Evolutionary conservation across 2,888 invertebrate genomes (phyloP).

Genomic region (Scaptomyza polygonia): DNA sequence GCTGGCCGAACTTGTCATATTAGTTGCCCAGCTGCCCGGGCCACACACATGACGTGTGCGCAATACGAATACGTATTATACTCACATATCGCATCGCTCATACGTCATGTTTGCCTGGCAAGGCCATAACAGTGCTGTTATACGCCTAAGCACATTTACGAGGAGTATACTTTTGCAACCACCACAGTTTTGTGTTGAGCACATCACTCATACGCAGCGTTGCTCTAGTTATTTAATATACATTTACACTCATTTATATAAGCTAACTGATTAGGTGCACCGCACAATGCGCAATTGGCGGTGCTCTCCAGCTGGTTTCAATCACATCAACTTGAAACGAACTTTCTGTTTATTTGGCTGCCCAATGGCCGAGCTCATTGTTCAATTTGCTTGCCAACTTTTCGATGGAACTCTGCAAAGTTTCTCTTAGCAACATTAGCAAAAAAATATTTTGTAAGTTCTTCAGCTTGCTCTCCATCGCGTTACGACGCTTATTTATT

Average conservation of each 20-base stretch:
- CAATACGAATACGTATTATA: conserved; percentile 31
- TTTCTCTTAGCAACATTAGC: conserved; percentile 41
- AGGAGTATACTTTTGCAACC: not conserved
- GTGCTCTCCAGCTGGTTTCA: conserved; percentile 22
- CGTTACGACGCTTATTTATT: conserved; percentile 65
- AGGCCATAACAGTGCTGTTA: not conserved
- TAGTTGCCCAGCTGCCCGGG: too few species aligned
- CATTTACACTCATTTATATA: conserved; percentile 5
- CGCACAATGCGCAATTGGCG: conserved; percentile 38
- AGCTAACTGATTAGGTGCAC: conserved; percentile 24
- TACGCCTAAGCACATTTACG: not conserved
- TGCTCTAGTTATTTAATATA: conserved; percentile 5
- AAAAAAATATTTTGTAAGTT: conserved; percentile 50
- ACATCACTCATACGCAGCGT: not conserved
- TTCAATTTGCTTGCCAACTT: conserved; percentile 63
- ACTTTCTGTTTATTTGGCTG: conserved; percentile 47
- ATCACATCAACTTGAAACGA: conserved; percentile 34
- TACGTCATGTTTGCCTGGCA: conserved; percentile 17
- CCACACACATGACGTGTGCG: conserved; percentile 39
- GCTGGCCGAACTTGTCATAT: conserved; percentile 28
- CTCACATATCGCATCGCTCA: conserved; percentile 21
- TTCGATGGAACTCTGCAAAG: conserved; percentile 56
- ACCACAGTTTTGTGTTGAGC: not conserved
- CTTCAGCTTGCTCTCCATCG: conserved; percentile 24
- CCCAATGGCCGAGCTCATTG: conserved; percentile 38